Percentiles rank a stretch among this genome's conserved stretches.
These are phyloP conservation scores for Caenorhabditis wallacei DNA, from an alignment of 2,888 invertebrate genomes.

Conservation along the genomic window DNA sequence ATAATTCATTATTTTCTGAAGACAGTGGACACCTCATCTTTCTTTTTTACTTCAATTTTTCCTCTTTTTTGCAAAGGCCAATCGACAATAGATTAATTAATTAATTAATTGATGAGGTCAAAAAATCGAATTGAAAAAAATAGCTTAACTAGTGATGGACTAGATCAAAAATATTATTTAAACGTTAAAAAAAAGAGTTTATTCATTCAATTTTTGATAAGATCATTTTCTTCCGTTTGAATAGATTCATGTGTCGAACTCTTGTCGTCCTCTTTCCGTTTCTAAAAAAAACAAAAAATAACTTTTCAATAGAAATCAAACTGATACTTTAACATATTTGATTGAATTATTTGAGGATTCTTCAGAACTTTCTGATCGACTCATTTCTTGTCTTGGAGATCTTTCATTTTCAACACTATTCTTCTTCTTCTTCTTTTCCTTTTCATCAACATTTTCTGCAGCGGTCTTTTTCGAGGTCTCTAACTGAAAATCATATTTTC, in stretches of 20 bases:
- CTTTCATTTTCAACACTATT: background rate
- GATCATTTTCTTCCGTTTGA: slow-evolving; percentile 24
- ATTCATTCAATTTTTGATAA: slow-evolving; percentile 11
- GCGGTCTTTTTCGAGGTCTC: no score
- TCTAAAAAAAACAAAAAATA: background rate
- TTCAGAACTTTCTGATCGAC: slow-evolving; percentile 13
- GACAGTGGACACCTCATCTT: slow-evolving; percentile 37
- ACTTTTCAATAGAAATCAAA: no score
- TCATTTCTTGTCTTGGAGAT: background rate
- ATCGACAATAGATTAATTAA: slow-evolving; percentile 26
- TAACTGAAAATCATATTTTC: no score
- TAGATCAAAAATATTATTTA: no score
- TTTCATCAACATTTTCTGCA: no score
- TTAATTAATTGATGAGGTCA: no score
- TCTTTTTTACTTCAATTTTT: slow-evolving; percentile 16
- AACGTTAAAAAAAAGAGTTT: background rate
- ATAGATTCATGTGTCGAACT: background rate
- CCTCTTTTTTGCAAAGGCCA: background rate
- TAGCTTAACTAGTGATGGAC: background rate
- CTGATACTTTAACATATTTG: background rate
- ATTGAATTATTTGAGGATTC: background rate
- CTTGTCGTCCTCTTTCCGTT: slow-evolving; percentile 1
- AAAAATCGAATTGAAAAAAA: background rate
- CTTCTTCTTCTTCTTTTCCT: background rate
- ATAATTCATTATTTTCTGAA: slow-evolving; percentile 55